Base-by-base conservation (phyloP, 2,113 vertebrate genomes). In the Pionites leucogaster region DNA sequence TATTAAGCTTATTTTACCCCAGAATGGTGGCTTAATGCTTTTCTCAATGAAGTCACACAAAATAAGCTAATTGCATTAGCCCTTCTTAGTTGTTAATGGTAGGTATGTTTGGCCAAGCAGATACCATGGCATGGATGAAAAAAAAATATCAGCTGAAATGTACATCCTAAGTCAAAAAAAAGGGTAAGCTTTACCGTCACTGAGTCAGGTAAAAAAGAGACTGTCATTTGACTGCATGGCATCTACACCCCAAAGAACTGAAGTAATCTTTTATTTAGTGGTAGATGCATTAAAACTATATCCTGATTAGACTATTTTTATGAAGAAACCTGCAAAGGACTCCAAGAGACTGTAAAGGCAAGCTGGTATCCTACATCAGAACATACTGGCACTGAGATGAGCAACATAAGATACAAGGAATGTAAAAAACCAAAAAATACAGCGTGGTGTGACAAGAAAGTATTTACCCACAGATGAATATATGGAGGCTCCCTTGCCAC, bases 341-440 rank as follows among this genome's bases (percentile, higher is more conserved):
- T 85, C 28, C 82, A 71, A 37, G 33, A 72, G n/a, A 44, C 63
- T 4, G 2, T 6, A 4, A 0, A 72, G 42, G 31, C 23, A 57
- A 76, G 23, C 33, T 60, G n/a, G 5, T 49, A 33, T 22, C 22
- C 44, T 52, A 19, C 35, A 35, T 24, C 53, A 81, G 44, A 47
- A 72, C 7, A 6, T 0, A 29, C 0, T 3, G 20, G 14, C 46
- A 42, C n/a, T 0, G 2, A 71, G 37, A 60, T 13, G 24, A 85
- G 23, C 11, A 35, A 13, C 2, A 0, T 1, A 20, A 78, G 47
- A 16, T 1, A 3, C 7, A 13, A n/a, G 41, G 15, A 71, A 75
- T 10, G 24, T 3, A 24, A 35, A 31, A 53, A 35, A 44, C 25
- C 47, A 50, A 46, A 50, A 92, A 25, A 11, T 52, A 5, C 23